These are phyloP conservation scores for Steatornis caripensis DNA, from an alignment of 2,113 vertebrate genomes.

Conservation along the genomic window DNA sequence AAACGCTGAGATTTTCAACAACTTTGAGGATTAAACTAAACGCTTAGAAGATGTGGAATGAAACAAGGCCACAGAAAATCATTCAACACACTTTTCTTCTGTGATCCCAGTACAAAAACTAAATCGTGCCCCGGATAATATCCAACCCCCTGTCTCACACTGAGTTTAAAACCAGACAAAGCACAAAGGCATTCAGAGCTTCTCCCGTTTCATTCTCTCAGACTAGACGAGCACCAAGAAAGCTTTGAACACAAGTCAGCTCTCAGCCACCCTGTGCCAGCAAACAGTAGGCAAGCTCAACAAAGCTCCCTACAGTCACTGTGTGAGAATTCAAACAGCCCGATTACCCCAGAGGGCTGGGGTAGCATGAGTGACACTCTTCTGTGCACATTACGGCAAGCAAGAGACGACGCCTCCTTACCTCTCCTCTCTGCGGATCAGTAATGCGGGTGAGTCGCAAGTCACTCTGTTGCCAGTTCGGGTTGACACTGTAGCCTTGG, in stretches of 20 bases:
- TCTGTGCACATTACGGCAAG: fast-evolving
- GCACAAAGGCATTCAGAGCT: background rate
- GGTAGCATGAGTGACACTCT: too few species aligned
- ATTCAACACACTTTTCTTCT: background rate
- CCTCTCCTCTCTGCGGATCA: constrained; percentile 93
- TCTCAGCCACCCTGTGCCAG: background rate
- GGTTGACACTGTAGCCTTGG: constrained; percentile 95
- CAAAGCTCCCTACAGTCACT: background rate
- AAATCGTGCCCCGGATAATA: background rate
- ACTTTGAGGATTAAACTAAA: background rate
- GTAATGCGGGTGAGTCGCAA: constrained; percentile 91
- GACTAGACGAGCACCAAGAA: background rate
- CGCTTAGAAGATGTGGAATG: background rate
- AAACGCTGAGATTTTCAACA: background rate
- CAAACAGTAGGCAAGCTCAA: background rate
- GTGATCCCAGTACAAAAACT: background rate
- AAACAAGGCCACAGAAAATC: background rate
- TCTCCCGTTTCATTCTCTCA: background rate
- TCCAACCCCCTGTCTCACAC: background rate
- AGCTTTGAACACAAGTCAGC: background rate
- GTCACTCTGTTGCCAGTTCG: constrained; percentile 92
- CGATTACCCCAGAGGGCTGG: background rate
- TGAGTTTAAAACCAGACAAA: background rate
- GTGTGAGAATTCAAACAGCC: background rate
- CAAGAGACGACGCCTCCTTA: constrained; percentile 18